Base-by-base conservation (phyloP, 2,113 vertebrate genomes). In the Octodon degus region DNA sequence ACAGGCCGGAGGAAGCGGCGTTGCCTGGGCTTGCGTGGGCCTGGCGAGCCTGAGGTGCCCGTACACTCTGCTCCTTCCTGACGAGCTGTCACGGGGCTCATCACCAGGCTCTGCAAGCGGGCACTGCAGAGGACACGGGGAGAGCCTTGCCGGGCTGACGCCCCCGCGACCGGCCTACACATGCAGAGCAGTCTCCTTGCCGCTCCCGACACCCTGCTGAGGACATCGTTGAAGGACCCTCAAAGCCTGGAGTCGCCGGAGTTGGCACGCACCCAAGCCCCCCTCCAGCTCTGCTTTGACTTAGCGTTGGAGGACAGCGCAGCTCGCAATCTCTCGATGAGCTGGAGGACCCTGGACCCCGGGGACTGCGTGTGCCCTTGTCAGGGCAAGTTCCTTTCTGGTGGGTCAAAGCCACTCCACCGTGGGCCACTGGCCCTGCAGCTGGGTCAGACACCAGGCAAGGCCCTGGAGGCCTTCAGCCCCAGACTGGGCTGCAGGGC, bases 41-140 rank as follows among this genome's bases (percentile, higher is more conserved):
- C 2, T 5, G 2, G 13, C 1, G 13, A 17, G 50, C 11, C 7
- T 14, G 12, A 2, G 13, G 22, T 25, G 27, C 0, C 3, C 6
- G 30, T 12, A n/a, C 1, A 34, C 6, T 7, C 12, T 22, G n/a
- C 10, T 37, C n/a, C 60, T 55, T 40, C 27, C 62, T 12, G 7
- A 67, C n/a, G 47, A 68, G 53, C 37, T 3, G 14, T 3, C 0
- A 0, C 10, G 11, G 2, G 24, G 50, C 24, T 34, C 53, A 0
- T 17, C 5, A 27, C 72, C 55, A 22, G 14, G 43, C 62, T 30
- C 34, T 12, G 55, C 80, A 37, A 81, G 63, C 58, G 62, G 30
- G 30, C 12, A 4, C 32, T 58, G 9, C 1, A 7, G 20, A 7
- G 25, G 10, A 22, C 10, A 25, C 1, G 7, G 32, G 37, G 14